These are phyloP conservation scores for Chydorus sphaericus DNA, from an alignment of 2,888 invertebrate genomes.

Conservation along the genomic window DNA sequence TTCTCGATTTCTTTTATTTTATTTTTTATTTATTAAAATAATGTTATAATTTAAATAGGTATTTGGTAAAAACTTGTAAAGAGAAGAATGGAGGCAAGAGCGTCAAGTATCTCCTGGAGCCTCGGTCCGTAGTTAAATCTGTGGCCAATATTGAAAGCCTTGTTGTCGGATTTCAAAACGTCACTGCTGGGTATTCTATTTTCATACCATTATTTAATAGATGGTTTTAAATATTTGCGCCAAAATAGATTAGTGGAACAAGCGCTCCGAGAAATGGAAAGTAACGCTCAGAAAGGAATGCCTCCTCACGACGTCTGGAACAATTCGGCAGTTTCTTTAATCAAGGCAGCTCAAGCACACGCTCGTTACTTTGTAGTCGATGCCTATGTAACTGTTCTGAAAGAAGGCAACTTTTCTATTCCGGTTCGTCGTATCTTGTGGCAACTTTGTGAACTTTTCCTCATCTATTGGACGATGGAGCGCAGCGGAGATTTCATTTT, in stretches of 20 bases:
- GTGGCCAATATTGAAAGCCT: neutral
- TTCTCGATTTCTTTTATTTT: too few relatives aligned
- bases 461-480: constrained; percentile 56
- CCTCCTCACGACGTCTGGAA: constrained; percentile 75
- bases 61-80: neutral
- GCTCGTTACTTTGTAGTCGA: constrained; percentile 17
- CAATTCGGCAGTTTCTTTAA: constrained; percentile 63
- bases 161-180: neutral
- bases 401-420: constrained; percentile 34
- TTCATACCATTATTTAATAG: too few relatives aligned
- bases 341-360: constrained; percentile 66
- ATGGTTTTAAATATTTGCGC: too few relatives aligned
- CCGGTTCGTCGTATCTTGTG: constrained; percentile 45
- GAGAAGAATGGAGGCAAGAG: constrained; percentile 2
- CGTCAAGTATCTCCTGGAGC: neutral
- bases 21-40: constrained; percentile 3
- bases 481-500: constrained; percentile 63
- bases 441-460: constrained; percentile 61
- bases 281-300: constrained; percentile 40
- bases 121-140: neutral
- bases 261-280: constrained; percentile 54
- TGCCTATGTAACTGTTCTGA: constrained; percentile 14
- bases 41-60: constrained; percentile 27
- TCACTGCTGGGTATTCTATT: constrained; percentile 3
- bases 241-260: constrained; percentile 58